Conservation (phyloP, 2,113 vertebrate species). For the Blennius ocellaris region DNA sequence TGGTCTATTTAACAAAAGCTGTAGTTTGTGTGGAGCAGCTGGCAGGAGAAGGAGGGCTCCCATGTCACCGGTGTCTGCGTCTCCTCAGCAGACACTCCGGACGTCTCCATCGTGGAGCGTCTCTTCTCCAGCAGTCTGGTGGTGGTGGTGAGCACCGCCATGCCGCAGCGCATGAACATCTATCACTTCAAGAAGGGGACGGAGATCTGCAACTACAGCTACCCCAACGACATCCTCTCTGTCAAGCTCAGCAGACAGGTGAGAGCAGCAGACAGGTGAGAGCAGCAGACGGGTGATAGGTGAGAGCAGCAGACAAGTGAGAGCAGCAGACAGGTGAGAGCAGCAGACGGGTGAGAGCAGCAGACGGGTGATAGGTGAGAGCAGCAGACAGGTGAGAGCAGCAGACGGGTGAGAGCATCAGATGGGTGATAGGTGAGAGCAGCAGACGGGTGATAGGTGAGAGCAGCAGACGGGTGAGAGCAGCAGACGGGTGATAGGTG, state of each 20-base stretch:
- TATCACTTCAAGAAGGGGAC: constrained; percentile 99
- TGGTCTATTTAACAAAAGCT: too few species aligned
- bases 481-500: too few species aligned
- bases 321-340: too few species aligned
- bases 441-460: too few species aligned
- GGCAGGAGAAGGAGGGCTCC: background rate
- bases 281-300: too few species aligned
- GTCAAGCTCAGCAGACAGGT: constrained; percentile 95
- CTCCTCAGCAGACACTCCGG: constrained; percentile 87
- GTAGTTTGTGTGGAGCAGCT: background rate
- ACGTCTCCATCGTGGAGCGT: constrained; percentile 95
- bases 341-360: too few species aligned
- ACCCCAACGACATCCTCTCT: constrained; percentile 90
- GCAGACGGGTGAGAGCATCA: too few species aligned
- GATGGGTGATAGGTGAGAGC: too few species aligned
- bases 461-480: too few species aligned
- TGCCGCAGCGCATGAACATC: constrained; percentile 94
- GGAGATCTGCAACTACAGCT: constrained; percentile 98
- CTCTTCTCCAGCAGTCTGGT: constrained; percentile 98
- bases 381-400: too few species aligned
- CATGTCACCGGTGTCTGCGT: background rate
- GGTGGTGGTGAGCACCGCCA: constrained; percentile 90
- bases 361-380: too few species aligned
- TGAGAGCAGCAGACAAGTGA: too few species aligned
- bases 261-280: constrained; percentile 89